These are phyloP conservation scores for Drosophila diplacantha DNA, from an alignment of 2,888 invertebrate genomes.

Conservation along the genomic window DNA sequence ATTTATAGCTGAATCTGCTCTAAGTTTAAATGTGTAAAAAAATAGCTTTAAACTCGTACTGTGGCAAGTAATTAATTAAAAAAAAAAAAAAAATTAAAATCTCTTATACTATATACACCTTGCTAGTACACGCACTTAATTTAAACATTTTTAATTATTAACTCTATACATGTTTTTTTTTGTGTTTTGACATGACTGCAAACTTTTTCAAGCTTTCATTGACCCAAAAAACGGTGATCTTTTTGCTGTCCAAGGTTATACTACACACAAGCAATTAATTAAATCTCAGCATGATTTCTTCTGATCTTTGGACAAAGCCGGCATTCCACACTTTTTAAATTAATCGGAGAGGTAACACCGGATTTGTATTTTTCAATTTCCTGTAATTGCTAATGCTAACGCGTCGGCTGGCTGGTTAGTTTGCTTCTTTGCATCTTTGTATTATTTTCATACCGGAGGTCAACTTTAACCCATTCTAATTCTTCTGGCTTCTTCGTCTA, in stretches of 20 bases:
- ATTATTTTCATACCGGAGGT: conserved; percentile 5
- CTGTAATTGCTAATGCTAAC: conserved; percentile 10
- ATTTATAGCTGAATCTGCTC: too few relatives aligned
- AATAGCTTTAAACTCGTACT: too few relatives aligned
- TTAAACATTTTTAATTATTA: neutral
- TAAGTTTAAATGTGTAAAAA: too few relatives aligned
- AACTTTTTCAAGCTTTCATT: conserved; percentile 10
- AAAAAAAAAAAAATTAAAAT: too few relatives aligned
- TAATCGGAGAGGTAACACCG: conserved; percentile 29
- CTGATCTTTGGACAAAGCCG: conserved; percentile 1
- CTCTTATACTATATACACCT: too few relatives aligned
- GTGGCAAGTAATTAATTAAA: too few relatives aligned
- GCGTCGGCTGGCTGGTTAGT: conserved; percentile 10
- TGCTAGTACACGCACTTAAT: too few relatives aligned
- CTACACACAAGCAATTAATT: conserved; percentile 15
- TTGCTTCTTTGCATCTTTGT: neutral
- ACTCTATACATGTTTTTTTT: neutral
- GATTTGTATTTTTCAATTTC: conserved; percentile 36
- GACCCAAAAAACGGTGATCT: conserved; percentile 20
- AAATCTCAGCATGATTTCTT: conserved; percentile 15
- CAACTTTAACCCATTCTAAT: conserved; percentile 56
- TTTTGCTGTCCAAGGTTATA: conserved; percentile 6
- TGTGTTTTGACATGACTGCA: neutral
- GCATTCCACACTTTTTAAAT: conserved; percentile 13
- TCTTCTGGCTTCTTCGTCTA: conserved; percentile 51